These are phyloP conservation scores for Arion vulgaris DNA, from an alignment of 1,140 invertebrate genomes.

Conservation along the genomic window DNA sequence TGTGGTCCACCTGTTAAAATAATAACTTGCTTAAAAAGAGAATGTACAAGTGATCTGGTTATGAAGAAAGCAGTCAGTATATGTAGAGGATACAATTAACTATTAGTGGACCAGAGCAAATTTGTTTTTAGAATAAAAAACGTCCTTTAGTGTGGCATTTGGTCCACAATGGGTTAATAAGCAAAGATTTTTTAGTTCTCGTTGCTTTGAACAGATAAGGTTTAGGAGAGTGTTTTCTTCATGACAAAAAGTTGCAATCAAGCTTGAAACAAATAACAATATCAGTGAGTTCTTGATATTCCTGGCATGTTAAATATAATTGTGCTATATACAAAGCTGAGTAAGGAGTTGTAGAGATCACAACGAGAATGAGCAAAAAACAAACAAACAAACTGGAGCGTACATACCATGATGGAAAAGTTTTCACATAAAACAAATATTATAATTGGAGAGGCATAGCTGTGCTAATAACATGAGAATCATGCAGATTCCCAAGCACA, in stretches of 20 bases:
- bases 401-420: neutral
- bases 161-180: too few relatives aligned
- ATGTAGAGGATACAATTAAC: too few relatives aligned
- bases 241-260: neutral
- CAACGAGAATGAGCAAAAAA: neutral
- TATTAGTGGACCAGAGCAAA: neutral
- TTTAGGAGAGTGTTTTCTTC: too few relatives aligned
- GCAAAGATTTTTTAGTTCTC: neutral
- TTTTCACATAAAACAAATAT: neutral
- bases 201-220: neutral
- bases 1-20: too few relatives aligned
- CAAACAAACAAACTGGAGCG: neutral
- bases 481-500: too few relatives aligned
- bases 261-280: neutral
- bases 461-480: neutral
- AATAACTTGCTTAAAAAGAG: neutral
- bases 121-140: too few relatives aligned
- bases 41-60: neutral
- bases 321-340: constrained; percentile 1
- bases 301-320: neutral
- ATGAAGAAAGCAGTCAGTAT: too few relatives aligned
- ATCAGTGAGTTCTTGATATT: neutral
- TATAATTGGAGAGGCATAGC: neutral
- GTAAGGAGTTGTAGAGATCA: neutral
- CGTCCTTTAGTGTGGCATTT: too few relatives aligned